Evolutionary conservation across 2,888 invertebrate species (phyloP), one percentile per base, ranked within the genome.

Genomic region (Ennomos erosarius): DNA sequence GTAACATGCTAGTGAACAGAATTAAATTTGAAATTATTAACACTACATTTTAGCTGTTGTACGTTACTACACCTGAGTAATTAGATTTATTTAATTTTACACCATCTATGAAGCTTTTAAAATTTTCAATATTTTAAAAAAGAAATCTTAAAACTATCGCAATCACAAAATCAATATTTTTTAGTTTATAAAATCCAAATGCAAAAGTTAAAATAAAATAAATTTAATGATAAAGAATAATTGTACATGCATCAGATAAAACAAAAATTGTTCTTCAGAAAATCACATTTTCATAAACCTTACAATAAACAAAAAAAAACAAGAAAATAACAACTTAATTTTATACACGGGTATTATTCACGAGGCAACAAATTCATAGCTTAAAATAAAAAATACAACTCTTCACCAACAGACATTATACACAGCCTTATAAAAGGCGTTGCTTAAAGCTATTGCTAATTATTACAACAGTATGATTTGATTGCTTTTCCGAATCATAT

Each of bases 21-120:
- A 63, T 68, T 67, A 65, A 67, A 63, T 64, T 56, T 65, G 37
- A 62, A 68, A 64, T 51, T 50, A 42, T 61, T 63, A 68, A 63
- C 60, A 62, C 59, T 55, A 51, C 10, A n/a, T n/a, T 36, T 37
- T 36, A 33, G 26, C 26, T 26, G 26, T 10, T 13, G 10, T 10
- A n/a, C 36, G 8, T 12, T 13, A 26, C 13, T 37, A 26, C 47
- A 37, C 38, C 12, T 35, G 35, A 49, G 11, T 33, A 26, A 4
- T 26, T 26, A 16, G 3, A 16, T 26, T 26, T 26, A 26, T 6
- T 26, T n/a, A n/a, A n/a, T n/a, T n/a, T n/a, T 26, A 6, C 26
- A 26, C 6, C 6, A 26, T 12, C n/a, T n/a, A 36, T 13, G 48
- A 48, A 52, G 43, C 43, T 11, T 46, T 35, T 52, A 45, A 16